Percentiles rank a stretch among this genome's conserved stretches.
Conservation (phyloP, 2,888 invertebrate genomes). For the Plebejus melissa region DNA sequence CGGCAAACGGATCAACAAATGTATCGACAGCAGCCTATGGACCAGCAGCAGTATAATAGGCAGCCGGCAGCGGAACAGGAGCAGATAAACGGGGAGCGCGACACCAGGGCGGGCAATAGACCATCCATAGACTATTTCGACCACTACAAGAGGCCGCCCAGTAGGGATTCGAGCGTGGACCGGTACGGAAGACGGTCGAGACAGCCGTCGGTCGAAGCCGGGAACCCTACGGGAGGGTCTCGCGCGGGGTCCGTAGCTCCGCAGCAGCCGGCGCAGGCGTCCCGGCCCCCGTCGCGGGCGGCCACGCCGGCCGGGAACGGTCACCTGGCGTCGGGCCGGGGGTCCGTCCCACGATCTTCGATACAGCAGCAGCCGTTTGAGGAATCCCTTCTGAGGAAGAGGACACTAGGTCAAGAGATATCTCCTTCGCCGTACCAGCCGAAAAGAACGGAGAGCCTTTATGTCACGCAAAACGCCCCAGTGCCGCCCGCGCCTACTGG, state of each 20-base stretch:
- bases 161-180: conserved; percentile 92
- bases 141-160: conserved; percentile 95
- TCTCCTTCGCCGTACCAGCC: conserved; percentile 92
- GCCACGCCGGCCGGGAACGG: conserved; percentile 81
- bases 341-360: conserved; percentile 73
- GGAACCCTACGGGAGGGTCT: conserved; percentile 64
- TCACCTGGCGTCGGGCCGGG: conserved; percentile 80
- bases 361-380: conserved; percentile 85
- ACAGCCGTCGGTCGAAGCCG: conserved; percentile 87
- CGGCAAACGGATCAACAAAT: conserved; percentile 52
- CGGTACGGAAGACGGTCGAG: conserved; percentile 88
- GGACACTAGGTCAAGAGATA: conserved; percentile 92
- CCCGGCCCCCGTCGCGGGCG: conserved; percentile 77
- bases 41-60: conserved; percentile 65
- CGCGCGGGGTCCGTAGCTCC: conserved; percentile 88
- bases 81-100: conserved; percentile 58
- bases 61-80: conserved; percentile 67
- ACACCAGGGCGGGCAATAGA: conserved; percentile 59
- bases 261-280: conserved; percentile 86
- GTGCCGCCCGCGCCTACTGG: conserved; percentile 66
- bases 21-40: conserved; percentile 47
- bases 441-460: conserved; percentile 94
- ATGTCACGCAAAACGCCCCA: conserved; percentile 76
- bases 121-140: conserved; percentile 94
- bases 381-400: conserved; percentile 88